Evolutionary conservation across 2,797 vertebrate genomes (phyloP).

Genomic region (Salmo trutta): DNA sequence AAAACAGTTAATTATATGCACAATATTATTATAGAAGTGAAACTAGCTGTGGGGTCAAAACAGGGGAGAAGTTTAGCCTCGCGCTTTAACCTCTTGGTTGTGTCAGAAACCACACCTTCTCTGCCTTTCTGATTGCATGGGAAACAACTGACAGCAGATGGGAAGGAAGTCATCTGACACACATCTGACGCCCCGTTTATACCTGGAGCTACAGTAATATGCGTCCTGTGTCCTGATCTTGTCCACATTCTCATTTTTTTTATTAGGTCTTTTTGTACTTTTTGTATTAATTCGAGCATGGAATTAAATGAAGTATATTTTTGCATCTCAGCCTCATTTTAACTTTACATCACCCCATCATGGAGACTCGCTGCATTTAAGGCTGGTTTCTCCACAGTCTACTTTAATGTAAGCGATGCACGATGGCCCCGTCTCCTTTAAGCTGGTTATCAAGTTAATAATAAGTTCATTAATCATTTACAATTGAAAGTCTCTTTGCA

Average conservation of each 20-base stretch:
- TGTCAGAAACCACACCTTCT: not conserved
- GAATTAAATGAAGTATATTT: not conserved
- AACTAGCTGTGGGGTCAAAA: not conserved
- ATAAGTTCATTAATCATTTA: not conserved
- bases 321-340: too few relatives aligned
- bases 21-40: not conserved
- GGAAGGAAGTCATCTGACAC: conserved; percentile 22
- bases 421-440: not conserved
- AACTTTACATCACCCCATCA: conserved; percentile 12
- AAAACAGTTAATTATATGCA: too few relatives aligned
- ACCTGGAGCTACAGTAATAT: too few relatives aligned
- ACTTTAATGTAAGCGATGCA: conserved; percentile 31
- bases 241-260: too few relatives aligned
- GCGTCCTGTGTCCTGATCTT: too few relatives aligned
- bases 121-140: not conserved
- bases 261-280: not conserved
- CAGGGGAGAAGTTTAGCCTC: too few relatives aligned
- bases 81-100: too few relatives aligned
- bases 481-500: not conserved
- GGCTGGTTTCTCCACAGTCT: conserved; percentile 28
- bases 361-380: conserved; percentile 21
- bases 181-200: not conserved
- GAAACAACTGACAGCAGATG: not conserved
- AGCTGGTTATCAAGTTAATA: not conserved
- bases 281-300: not conserved